phyloP scores from a whole-genome alignment of 2,888 invertebrate species.

The Andrena chrysosceles region DNA sequence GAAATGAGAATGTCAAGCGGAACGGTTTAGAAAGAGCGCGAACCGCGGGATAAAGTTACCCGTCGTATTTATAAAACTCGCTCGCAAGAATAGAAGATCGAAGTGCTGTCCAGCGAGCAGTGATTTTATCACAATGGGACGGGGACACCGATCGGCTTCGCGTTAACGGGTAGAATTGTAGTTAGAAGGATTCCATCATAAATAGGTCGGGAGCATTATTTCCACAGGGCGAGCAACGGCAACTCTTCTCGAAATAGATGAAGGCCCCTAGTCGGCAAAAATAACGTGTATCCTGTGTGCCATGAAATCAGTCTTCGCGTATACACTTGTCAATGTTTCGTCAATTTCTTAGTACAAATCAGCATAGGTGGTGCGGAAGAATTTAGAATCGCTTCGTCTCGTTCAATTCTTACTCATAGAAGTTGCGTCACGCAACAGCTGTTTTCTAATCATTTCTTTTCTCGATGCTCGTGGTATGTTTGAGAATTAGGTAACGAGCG shows the following conservation, averaged over 20 bases:
- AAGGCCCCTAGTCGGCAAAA: constrained; percentile 83
- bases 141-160: constrained; percentile 9
- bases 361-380: not conserved
- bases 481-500: not conserved
- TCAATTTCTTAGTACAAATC: not conserved
- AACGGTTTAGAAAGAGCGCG: constrained; percentile 33
- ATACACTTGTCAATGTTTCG: constrained; percentile 15
- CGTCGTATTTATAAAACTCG: constrained; percentile 54
- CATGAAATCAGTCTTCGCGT: constrained; percentile 27
- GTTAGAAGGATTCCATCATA: constrained; percentile 75
- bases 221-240: constrained; percentile 72
- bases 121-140: constrained; percentile 1
- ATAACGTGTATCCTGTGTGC: constrained; percentile 75
- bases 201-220: constrained; percentile 82
- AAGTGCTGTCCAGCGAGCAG: constrained; percentile 7
- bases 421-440: not conserved
- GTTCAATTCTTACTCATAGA: no score
- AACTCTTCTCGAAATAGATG: constrained; percentile 81
- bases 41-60: constrained; percentile 58
- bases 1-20: constrained; percentile 53
- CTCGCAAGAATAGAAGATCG: constrained; percentile 53
- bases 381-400: not conserved
- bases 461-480: not conserved
- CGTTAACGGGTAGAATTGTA: constrained; percentile 36
- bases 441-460: not conserved